Evolutionary conservation across 2,888 invertebrate genomes (phyloP).

Genomic region (Leptarthrus brevirostris): DNA sequence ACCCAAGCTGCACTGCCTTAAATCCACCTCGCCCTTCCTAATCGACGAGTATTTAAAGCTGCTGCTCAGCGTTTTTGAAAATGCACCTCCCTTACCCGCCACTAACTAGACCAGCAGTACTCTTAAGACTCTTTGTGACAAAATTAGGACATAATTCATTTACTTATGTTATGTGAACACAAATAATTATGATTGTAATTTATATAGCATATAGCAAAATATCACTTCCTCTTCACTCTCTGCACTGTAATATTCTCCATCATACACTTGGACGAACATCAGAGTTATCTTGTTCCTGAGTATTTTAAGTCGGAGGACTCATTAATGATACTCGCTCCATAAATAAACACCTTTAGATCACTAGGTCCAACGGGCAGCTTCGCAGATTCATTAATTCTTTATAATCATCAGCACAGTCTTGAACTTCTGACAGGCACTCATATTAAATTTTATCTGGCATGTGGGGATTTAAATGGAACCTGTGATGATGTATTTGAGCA

Average conservation of each 20-base stretch:
- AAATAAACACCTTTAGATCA: conserved; percentile 14
- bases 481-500: conserved; percentile 50
- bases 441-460: conserved; percentile 50
- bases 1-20: too few species aligned
- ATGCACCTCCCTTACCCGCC: too few species aligned
- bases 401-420: not conserved
- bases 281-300: not conserved
- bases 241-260: not conserved
- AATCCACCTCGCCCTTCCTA: too few species aligned
- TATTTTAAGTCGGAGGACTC: not conserved
- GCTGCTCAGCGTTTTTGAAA: too few species aligned
- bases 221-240: not conserved
- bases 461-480: conserved; percentile 31
- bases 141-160: conserved; percentile 21
- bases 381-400: not conserved
- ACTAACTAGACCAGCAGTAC: too few species aligned
- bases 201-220: conserved; percentile 24
- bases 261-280: not conserved
- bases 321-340: conserved; percentile 23
- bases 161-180: not conserved
- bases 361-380: not conserved
- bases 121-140: too few species aligned
- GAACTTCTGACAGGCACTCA: conserved; percentile 12
- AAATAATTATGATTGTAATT: conserved; percentile 14
- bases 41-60: too few species aligned